phyloP scores from a whole-genome alignment of 2,797 vertebrate genomes.

The Acipenser oxyrinchus region DNA sequence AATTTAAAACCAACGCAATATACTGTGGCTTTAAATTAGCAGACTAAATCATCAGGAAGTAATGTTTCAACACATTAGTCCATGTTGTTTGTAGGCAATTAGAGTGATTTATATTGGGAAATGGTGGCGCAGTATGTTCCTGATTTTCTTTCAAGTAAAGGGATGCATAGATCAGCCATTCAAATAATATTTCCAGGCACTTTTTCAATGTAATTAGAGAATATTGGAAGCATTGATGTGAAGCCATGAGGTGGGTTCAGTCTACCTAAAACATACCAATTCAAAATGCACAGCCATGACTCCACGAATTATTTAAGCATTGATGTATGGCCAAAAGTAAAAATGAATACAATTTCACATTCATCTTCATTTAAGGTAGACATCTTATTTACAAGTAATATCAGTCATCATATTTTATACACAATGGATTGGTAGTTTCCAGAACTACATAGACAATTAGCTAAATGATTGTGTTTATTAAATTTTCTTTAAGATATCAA shows the following conservation, averaged over 20 bases:
- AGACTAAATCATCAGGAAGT: neutral
- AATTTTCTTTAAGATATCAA: neutral
- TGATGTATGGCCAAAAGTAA: conserved; percentile 22
- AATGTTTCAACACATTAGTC: neutral
- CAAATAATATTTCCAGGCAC: neutral
- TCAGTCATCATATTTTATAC: conserved; percentile 16
- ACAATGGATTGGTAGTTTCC: conserved; percentile 7
- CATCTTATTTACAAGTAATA: conserved; percentile 24
- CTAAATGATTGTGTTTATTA: neutral
- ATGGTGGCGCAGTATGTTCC: neutral
- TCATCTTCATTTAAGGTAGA: conserved; percentile 21
- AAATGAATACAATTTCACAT: conserved; percentile 20
- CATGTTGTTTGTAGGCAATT: neutral
- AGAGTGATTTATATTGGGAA: neutral
- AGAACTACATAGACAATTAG: conserved; percentile 6
- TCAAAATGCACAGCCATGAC: conserved; percentile 1
- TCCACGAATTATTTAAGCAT: conserved; percentile 18
- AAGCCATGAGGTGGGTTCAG: neutral
- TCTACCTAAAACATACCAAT: neutral
- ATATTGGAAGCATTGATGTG: neutral
- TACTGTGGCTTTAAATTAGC: neutral
- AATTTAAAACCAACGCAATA: no score
- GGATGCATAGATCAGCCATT: neutral
- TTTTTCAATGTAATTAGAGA: conserved; percentile 14
- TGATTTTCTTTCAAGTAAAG: neutral